Base-by-base conservation (phyloP, 1,140 invertebrate genomes). In the Eupristina koningsbergeri region DNA sequence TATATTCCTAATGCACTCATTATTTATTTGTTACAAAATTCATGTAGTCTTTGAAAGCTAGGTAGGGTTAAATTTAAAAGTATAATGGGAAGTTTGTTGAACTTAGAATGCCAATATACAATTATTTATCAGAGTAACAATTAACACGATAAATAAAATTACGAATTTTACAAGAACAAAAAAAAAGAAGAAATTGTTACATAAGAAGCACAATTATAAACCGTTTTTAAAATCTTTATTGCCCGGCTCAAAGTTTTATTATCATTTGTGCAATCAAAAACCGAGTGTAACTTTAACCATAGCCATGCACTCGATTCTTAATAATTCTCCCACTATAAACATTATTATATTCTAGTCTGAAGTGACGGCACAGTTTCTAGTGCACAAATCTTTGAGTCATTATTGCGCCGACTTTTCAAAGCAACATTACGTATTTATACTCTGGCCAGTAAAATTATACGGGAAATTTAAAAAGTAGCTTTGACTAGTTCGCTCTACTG, bases 361-460 rank as follows among this genome's bases (percentile, higher is more conserved):
- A 77, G 31, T 31, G 58, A 78, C 41, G 76, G 29, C 58, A 45
- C 64, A 78, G 58, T 78, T 78, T 77, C 58, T 41, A 77, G 15
- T 41, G 22, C 58, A 31, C 39, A 41, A 63, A 29, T 41, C 39
- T 36, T n/a, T 15, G 45, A 78, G 61, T 63, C 36, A 19, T 78
- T 63, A 29, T 58, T 63, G 41, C 15, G 29, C 29, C 58, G 64
- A 36, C 39, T 34, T 64, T 34, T 63, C 26, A 15, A 45, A 39
- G 36, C 39, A 15, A 26, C 19, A 78, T 78, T 64, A 45, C 19
- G 41, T 61, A 61, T 64, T 78, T 71, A 71, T 41, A 71, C 41
- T 71, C 67, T 41, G 22, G 0, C 17, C 19, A 11, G 3, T 5
- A 26, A n/a, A 71, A 71, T 71, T 71, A 71, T 58, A n/a, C 26